phyloP scores from a whole-genome alignment of 2,113 vertebrate genomes.

The Cinclus mexicanus region DNA sequence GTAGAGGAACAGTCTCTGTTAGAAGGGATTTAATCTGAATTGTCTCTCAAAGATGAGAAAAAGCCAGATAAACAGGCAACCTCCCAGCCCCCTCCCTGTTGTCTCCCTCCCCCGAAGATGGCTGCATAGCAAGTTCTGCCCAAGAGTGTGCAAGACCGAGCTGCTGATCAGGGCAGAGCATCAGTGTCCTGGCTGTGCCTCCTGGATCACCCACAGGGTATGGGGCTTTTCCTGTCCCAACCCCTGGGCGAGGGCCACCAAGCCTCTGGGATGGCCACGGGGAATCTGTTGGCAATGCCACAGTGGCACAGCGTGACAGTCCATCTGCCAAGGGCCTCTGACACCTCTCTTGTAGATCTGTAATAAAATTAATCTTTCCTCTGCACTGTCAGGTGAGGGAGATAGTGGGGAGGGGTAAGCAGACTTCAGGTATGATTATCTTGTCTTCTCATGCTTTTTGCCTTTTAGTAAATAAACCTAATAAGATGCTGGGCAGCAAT shows the following conservation, averaged over 20 bases:
- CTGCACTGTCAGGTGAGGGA: neutral
- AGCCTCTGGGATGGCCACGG: neutral
- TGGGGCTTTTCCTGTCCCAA: rapidly evolving
- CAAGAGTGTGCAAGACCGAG: neutral
- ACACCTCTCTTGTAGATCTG: neutral
- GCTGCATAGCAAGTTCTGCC: neutral
- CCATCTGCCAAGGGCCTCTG: neutral
- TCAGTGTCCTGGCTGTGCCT: neutral
- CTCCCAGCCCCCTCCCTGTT: neutral
- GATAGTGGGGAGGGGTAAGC: neutral
- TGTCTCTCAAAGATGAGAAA: neutral
- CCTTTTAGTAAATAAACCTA: conserved; percentile 65
- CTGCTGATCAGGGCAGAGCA: neutral
- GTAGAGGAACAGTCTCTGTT: neutral
- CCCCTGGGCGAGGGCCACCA: rapidly evolving
- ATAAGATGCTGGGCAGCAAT: conserved; percentile 49
- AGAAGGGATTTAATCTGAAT: neutral
- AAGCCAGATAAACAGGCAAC: neutral
- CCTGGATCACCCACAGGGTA: rapidly evolving
- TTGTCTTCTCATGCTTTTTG: conserved; percentile 33
- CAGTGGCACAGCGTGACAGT: rapidly evolving
- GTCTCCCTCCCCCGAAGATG: neutral
- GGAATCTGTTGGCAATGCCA: neutral
- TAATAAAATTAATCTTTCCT: neutral
- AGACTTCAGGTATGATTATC: neutral